These are phyloP conservation scores for Mellivora capensis DNA, from an alignment of 2,113 vertebrate genomes.

Conservation along the genomic window DNA sequence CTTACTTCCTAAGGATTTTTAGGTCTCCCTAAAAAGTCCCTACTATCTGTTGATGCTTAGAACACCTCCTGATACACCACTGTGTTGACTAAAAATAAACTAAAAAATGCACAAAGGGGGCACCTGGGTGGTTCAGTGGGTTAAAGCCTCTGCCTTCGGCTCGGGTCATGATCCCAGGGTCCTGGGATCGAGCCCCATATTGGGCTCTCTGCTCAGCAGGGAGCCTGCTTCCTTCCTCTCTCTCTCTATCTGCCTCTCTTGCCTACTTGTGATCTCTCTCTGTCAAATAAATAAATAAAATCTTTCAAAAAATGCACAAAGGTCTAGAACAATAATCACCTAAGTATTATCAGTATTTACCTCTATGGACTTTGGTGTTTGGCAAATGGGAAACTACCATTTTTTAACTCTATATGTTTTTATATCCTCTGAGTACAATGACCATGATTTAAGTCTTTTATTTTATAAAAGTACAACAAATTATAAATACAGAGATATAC, in stretches of 20 bases:
- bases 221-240: too few relatives aligned
- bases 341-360: not conserved
- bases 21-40: not conserved
- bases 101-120: not conserved
- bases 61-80: not conserved
- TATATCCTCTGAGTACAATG: not conserved
- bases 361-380: not conserved
- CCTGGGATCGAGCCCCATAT: too few relatives aligned
- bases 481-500: not conserved
- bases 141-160: too few relatives aligned
- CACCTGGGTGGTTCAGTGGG: too few relatives aligned
- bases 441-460: not conserved
- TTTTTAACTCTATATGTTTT: not conserved
- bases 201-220: too few relatives aligned
- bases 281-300: too few relatives aligned
- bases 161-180: too few relatives aligned
- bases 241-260: too few relatives aligned
- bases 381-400: not conserved
- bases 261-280: too few relatives aligned
- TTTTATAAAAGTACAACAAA: not conserved
- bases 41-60: not conserved
- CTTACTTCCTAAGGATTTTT: not conserved
- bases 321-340: not conserved
- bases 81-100: not conserved
- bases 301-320: not conserved